These are phyloP conservation scores for Parelbella ahira DNA, from an alignment of 2,888 invertebrate species.

Conservation along the genomic window DNA sequence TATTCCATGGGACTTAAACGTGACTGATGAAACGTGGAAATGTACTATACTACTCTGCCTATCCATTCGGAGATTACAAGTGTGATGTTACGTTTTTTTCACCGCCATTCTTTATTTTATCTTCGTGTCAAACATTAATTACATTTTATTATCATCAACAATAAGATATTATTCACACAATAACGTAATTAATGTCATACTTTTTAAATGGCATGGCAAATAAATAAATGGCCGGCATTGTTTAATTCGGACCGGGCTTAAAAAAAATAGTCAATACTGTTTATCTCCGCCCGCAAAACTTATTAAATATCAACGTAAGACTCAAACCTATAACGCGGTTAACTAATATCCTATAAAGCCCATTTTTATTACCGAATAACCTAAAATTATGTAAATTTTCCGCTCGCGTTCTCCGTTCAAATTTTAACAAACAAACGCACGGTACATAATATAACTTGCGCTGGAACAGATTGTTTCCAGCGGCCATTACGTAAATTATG, in stretches of 20 bases:
- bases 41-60: no score
- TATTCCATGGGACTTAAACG: no score
- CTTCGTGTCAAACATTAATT: no score
- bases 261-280: not conserved
- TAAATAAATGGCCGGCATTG: no score
- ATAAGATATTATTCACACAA: no score
- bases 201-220: no score
- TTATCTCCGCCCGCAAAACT: not conserved
- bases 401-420: conserved; percentile 13
- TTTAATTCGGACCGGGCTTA: not conserved
- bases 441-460: conserved; percentile 20
- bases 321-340: conserved; percentile 13
- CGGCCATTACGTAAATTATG: conserved; percentile 25
- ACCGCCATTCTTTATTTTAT: no score
- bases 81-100: no score
- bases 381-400: conserved; percentile 21
- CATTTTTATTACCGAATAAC: conserved; percentile 14
- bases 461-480: conserved; percentile 24
- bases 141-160: no score
- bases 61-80: no score
- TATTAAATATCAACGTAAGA: conserved; percentile 1
- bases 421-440: conserved; percentile 24
- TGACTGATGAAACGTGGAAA: no score
- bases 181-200: no score
- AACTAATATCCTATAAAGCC: conserved; percentile 18